Conservation (phyloP, 2,113 vertebrate genomes). For the Ptyas mucosa region DNA sequence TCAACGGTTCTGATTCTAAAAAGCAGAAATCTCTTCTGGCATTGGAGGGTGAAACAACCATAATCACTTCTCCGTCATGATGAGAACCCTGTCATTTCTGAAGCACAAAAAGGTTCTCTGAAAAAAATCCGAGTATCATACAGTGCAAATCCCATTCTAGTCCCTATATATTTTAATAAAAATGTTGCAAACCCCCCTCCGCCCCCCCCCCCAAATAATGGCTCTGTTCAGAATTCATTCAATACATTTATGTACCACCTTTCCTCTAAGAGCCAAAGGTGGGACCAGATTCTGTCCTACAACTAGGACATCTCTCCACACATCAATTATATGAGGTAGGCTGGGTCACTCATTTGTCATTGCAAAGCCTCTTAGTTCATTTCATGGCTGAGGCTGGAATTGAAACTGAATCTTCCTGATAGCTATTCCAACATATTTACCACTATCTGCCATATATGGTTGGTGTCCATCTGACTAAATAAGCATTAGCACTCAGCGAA, state of each 20-base stretch:
- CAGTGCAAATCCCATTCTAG: neutral
- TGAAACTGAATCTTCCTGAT: neutral
- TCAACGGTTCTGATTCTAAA: neutral
- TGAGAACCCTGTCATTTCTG: neutral
- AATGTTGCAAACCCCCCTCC: too few species aligned
- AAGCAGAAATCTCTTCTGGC: neutral
- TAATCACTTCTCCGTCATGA: neutral
- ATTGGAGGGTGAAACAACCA: neutral
- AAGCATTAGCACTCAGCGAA: neutral
- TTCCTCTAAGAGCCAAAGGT: neutral
- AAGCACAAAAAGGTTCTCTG: neutral
- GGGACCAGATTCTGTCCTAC: neutral
- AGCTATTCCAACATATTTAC: neutral
- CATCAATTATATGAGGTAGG: neutral
- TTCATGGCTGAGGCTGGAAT: neutral
- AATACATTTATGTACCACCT: neutral
- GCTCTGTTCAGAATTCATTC: neutral
- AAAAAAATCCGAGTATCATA: neutral
- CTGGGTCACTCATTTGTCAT: neutral
- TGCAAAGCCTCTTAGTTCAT: neutral
- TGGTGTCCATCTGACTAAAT: neutral
- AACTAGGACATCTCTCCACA: neutral
- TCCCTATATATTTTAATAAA: neutral
- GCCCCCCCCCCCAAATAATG: neutral
- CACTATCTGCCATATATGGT: neutral